Evolutionary conservation across 1,140 invertebrate genomes (phyloP), one percentile per base, ranked within the genome.

Genomic region (Pararge aegeria): DNA sequence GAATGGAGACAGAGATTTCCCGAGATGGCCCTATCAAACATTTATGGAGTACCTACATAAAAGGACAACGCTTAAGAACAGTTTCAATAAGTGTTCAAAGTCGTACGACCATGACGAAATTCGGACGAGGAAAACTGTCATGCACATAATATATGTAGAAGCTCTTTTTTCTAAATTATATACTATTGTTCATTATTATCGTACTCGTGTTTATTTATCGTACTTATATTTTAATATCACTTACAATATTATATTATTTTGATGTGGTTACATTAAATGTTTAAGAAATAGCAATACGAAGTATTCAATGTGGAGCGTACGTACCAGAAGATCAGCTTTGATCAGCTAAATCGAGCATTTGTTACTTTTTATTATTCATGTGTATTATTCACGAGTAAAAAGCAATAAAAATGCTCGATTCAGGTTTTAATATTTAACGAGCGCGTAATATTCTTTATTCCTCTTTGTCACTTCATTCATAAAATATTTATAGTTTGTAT

Each of bases 1-100:
- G 82, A 86, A 87, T 86, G 83, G 82, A 87, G 87, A 81, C 87
- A 80, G 84, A 89, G 87, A 89, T 89, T 89, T 87, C 77, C 81
- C 87, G 87, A 85, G 87, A 89, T 87, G 83, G 83, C 76, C 84
- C 84, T 86, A 89, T 89, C 86, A 87, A 89, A 89, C 84, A 89
- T 89, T 89, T 89, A 89, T 87, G 75, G 86, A 87, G 83, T 86
- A 83, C 78, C 79, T 85, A 82, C 77, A 87, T 87, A 89, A 89
- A 87, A 87, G 84, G 83, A 89, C 83, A 87, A 84, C 83, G 83
- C 83, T 89, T 84, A 84, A 82, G 83, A 81, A 79, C 83, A 82
- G 77, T 86, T 87, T 87, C 83, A 89, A 89, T 89, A 83, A 89
- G 80, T 85, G 79, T 87, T 78, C 68, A 59, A 66, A 61, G 70